Base-by-base conservation (phyloP, 1,140 invertebrate genomes). In the Brachionus rubens region DNA sequence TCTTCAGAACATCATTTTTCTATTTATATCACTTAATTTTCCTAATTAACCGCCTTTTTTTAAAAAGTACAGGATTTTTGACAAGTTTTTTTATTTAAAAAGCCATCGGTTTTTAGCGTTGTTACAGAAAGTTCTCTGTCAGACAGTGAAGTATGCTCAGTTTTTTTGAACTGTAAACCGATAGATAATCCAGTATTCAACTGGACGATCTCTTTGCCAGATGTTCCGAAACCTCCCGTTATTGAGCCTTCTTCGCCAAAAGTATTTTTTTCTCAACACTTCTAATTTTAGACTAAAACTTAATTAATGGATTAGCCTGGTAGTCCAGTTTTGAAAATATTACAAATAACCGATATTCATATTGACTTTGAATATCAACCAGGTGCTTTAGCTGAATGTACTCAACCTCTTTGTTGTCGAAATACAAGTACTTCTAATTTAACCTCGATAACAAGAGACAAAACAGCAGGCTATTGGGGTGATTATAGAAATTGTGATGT, bases 401-500 rank as follows among this genome's bases (percentile, higher is more conserved):
- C 40, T 28, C 48, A 76, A n/a, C 43, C 56, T 21, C 28, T 67
- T 9, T 62, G 41, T 21, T 76, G 48, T 26, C 7, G 52, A 36
- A 76, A 50, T 67, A 26, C 68, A 2, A 72, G 68, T 33, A 50
- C 68, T 21, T 21, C 14, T 12, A 48, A 72, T 28, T 40, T n/a
- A 24, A 36, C 36, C 14, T 40, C 2, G 0, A 26, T 9, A 21
- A 83, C 85, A 77, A 81, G 82, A 77, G 46, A 33, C 33, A 65
- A 43, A 46, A 24, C 24, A 16, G 43, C 68, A 16, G 68, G 68
- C 30, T 72, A 50, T 19, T 87, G 82, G 82, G 86, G 86, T 33
- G 81, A 82, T 68, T 86, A 85, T 77, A 81, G 83, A 77, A 79
- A 78, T 24, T 87, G 85, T 78, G 86, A 87, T 79, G 77, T 85